These are phyloP conservation scores for Budorcas taxicolor DNA, from an alignment of 2,113 vertebrate genomes.

Conservation along the genomic window DNA sequence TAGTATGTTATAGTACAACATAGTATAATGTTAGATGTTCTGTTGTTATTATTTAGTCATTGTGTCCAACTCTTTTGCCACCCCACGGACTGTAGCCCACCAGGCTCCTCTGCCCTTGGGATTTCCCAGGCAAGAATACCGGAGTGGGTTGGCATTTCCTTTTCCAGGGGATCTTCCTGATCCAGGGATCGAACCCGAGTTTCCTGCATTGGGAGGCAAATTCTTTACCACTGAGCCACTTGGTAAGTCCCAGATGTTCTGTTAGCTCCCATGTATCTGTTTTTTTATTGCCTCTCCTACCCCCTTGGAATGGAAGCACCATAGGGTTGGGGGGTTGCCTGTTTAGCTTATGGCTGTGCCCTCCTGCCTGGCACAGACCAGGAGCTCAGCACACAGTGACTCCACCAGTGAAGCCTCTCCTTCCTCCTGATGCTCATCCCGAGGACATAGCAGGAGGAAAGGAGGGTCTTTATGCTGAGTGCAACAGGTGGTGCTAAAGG, in stretches of 20 bases:
- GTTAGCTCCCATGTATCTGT: fast-evolving
- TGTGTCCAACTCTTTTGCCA: neutral
- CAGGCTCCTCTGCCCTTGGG: neutral
- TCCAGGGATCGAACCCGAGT: neutral
- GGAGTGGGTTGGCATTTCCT: neutral
- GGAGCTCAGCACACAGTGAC: neutral
- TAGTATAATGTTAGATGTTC: neutral
- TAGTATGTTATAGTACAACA: too few relatives aligned
- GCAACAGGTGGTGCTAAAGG: neutral
- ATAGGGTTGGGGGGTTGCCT: fast-evolving
- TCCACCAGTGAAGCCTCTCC: fast-evolving
- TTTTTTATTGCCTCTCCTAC: fast-evolving
- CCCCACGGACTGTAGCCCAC: neutral
- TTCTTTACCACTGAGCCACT: neutral
- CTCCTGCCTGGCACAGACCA: too few relatives aligned
- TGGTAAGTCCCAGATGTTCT: neutral
- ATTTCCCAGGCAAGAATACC: neutral
- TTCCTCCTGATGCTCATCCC: fast-evolving
- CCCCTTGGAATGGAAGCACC: neutral
- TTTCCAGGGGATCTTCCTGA: neutral
- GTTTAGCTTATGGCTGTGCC: neutral
- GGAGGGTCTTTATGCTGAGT: neutral
- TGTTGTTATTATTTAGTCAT: neutral
- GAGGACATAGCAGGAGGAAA: neutral
- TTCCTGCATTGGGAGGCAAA: neutral